Evolutionary conservation across 2,797 vertebrate genomes (phyloP).

Genomic region (Gymnocypris eckloni): DNA sequence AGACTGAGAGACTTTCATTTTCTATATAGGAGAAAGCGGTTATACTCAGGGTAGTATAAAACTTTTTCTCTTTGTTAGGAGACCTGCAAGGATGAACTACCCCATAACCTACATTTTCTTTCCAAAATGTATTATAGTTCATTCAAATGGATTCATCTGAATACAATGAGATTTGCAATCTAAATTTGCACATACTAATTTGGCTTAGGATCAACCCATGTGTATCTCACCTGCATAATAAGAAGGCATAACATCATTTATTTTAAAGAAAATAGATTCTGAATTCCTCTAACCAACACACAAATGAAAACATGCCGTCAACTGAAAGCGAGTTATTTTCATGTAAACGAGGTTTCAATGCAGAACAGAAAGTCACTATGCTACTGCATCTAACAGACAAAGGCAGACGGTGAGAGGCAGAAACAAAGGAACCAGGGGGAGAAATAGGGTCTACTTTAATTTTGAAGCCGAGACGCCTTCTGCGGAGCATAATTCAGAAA

Average conservation of each 20-base stretch:
- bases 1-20: neutral
- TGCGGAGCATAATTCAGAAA: constrained; percentile 46
- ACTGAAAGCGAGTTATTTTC: neutral
- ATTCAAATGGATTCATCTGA: neutral
- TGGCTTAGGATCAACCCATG: neutral
- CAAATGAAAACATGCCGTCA: neutral
- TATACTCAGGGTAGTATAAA: neutral
- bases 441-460: constrained; percentile 12
- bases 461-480: constrained; percentile 28
- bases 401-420: neutral
- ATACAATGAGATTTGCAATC: neutral
- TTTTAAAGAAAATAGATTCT: neutral
- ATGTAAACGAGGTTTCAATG: neutral
- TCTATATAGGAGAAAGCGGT: neutral
- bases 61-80: neutral
- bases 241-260: neutral
- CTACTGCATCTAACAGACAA: constrained; percentile 6
- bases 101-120: neutral
- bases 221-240: neutral
- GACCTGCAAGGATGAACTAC: neutral
- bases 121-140: neutral
- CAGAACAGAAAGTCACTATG: neutral
- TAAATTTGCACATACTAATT: neutral
- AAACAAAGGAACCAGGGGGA: constrained; percentile 17
- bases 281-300: neutral